These are phyloP conservation scores for Discoglossus pictus DNA, from an alignment of 2,797 vertebrate genomes.

Conservation along the genomic window DNA sequence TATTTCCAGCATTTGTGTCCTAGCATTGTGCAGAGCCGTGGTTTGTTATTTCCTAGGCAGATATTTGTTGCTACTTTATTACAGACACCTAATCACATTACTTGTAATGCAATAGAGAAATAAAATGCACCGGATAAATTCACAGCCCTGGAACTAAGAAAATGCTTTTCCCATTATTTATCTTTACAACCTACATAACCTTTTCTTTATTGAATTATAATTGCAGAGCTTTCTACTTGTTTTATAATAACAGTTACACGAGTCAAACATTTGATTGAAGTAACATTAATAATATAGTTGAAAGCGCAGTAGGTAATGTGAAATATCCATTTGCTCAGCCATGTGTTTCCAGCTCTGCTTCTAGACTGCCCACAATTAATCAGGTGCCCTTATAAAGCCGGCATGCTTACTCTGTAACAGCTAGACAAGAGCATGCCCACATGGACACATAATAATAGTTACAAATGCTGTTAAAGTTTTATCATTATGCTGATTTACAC, in stretches of 20 bases:
- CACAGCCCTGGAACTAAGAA: background rate
- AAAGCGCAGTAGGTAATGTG: slow-evolving; percentile 3
- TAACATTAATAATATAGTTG: background rate
- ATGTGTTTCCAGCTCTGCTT: background rate
- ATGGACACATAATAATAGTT: too few species aligned
- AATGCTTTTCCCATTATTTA: slow-evolving; percentile 6
- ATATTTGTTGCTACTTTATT: background rate
- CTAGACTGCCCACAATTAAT: background rate
- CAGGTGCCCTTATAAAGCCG: background rate
- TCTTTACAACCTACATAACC: slow-evolving; percentile 6
- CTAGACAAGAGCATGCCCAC: too few species aligned
- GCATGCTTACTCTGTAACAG: background rate
- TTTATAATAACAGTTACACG: slow-evolving; percentile 16
- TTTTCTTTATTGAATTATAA: slow-evolving; percentile 8
- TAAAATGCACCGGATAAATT: slow-evolving; percentile 3
- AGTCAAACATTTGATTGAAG: slow-evolving; percentile 12
- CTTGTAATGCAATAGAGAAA: background rate
- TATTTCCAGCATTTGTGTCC: too few species aligned
- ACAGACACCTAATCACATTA: background rate
- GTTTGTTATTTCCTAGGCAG: background rate
- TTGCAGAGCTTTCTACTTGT: slow-evolving; percentile 3
- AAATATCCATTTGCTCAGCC: slow-evolving; percentile 3
- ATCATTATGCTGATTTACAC: too few species aligned
- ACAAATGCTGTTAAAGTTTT: too few species aligned
- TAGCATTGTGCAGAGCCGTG: too few species aligned